Conservation (phyloP, 2,797 vertebrate species). For the Scyliorhinus canicula region DNA sequence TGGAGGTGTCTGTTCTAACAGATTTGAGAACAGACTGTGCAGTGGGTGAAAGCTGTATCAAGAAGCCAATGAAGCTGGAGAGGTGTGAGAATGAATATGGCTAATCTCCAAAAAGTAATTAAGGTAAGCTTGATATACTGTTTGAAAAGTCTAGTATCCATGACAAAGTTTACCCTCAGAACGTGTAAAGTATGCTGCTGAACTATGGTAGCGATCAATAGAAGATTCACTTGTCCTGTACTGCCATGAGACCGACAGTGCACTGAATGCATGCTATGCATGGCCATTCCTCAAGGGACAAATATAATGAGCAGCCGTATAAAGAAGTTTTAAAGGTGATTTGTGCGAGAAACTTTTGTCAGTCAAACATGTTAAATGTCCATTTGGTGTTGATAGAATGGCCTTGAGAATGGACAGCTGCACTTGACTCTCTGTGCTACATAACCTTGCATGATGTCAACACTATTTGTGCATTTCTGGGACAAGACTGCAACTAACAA, state of each 20-base stretch:
- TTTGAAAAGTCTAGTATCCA: neutral
- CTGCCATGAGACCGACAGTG: neutral
- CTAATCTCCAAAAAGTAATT: neutral
- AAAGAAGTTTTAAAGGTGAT: neutral
- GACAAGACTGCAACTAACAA: neutral
- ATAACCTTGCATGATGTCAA: neutral
- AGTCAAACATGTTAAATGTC: neutral
- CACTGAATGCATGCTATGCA: neutral
- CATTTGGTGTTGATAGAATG: neutral
- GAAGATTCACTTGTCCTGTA: neutral
- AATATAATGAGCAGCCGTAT: neutral
- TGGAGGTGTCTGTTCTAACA: neutral
- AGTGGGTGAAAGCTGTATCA: neutral
- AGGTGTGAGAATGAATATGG: neutral
- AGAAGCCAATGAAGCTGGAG: neutral
- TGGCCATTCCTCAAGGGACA: neutral
- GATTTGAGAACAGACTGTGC: neutral
- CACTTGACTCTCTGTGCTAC: neutral
- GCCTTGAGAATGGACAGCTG: neutral
- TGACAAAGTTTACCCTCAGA: neutral
- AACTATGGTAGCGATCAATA: neutral
- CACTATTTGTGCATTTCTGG: neutral
- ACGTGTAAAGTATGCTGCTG: neutral
- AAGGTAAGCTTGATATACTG: too few relatives aligned
- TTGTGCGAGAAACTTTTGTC: neutral